Evolutionary conservation across 2,797 vertebrate species (phyloP).

Genomic region (Epinephelus awoara): DNA sequence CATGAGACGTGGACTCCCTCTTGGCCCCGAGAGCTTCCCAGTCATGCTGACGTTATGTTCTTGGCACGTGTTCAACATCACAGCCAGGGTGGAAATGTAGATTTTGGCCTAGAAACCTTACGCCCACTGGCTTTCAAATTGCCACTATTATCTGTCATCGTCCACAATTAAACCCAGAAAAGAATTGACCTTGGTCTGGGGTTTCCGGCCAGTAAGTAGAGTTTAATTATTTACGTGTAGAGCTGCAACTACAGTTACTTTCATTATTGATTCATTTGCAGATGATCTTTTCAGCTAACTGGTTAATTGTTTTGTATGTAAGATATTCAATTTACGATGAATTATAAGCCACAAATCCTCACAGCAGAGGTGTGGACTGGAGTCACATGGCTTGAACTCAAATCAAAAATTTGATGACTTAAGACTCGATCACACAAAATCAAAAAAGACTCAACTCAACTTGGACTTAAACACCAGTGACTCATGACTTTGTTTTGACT

Average conservation of each 20-base stretch:
- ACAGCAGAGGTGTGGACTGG: too few relatives aligned
- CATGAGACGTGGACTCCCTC: conserved; percentile 70
- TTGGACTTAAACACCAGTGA: too few relatives aligned
- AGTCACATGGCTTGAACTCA: too few relatives aligned
- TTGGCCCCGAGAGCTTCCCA: conserved; percentile 44
- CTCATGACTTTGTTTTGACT: too few relatives aligned
- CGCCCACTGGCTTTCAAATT: conserved; percentile 6
- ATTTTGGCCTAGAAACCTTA: conserved; percentile 48
- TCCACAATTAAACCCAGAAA: neutral
- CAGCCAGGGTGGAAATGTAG: conserved; percentile 58
- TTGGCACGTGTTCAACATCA: conserved; percentile 53
- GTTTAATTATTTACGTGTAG: neutral
- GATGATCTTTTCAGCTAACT: too few relatives aligned
- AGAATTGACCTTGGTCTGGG: neutral
- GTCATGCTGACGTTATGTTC: conserved; percentile 71
- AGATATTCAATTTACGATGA: neutral
- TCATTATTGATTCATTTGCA: too few relatives aligned
- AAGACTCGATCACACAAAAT: too few relatives aligned
- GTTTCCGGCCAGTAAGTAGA: conserved; percentile 2
- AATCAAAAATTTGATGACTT: too few relatives aligned
- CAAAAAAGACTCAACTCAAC: too few relatives aligned
- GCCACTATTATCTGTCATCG: conserved; percentile 3
- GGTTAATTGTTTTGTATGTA: too few relatives aligned
- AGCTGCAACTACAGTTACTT: neutral
- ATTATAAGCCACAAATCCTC: neutral